Percentiles rank a stretch among this genome's conserved stretches.
Conservation (phyloP, 2,797 vertebrate genomes). For the Sternarchorhynchus goeldii region DNA sequence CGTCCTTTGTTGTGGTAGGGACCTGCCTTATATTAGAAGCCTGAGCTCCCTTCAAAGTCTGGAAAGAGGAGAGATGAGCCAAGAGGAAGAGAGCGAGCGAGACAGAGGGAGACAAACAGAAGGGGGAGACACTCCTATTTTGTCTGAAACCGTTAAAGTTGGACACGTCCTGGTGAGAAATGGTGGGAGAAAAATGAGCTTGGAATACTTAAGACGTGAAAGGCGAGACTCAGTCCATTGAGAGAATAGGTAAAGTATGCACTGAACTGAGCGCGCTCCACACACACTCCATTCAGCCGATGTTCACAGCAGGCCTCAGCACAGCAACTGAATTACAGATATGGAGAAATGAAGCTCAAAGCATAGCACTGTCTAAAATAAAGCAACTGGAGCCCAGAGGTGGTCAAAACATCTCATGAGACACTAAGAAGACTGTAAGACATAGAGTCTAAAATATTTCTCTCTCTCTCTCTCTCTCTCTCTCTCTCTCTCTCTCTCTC, state of each 20-base stretch:
- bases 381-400: constrained; percentile 14
- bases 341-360: background rate
- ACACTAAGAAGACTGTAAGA: background rate
- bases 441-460: constrained; percentile 6
- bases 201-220: constrained; percentile 37
- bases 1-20: constrained; percentile 71
- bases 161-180: constrained; percentile 49
- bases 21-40: constrained; percentile 72
- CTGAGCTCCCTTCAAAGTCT: constrained; percentile 74
- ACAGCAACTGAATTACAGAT: constrained; percentile 14
- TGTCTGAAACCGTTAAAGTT: constrained; percentile 53
- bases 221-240: constrained; percentile 50
- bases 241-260: constrained; percentile 54
- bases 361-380: constrained; percentile 8
- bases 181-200: constrained; percentile 31
- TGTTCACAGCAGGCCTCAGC: constrained; percentile 23
- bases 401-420: constrained; percentile 16
- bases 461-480: constrained; percentile 6
- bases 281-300: constrained; percentile 28
- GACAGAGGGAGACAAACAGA: constrained; percentile 53
- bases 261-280: constrained; percentile 10
- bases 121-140: constrained; percentile 56
- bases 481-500: constrained; percentile 22
- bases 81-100: constrained; percentile 58
- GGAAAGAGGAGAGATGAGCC: constrained; percentile 67